Evolutionary conservation across 2,888 invertebrate species (phyloP).

Genomic region (Siphonodentalium dalli): DNA sequence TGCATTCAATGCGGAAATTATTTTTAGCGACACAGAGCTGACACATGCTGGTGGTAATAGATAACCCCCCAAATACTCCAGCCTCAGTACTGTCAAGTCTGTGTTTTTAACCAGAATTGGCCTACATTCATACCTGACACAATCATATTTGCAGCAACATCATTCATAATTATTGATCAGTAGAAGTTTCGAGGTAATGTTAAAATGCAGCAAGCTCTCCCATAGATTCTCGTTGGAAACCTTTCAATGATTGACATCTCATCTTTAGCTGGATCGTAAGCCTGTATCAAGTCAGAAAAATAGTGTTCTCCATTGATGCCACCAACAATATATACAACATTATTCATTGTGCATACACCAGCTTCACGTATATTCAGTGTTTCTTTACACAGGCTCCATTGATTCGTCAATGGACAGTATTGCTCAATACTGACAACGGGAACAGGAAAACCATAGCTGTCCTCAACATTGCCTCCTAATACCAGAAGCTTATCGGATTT

Average conservation of each 20-base stretch:
- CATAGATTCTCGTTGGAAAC: conserved; percentile 57
- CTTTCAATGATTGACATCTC: conserved; percentile 48
- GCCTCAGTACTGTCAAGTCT: not conserved
- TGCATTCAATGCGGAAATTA: too few relatives aligned
- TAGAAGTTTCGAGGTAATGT: conserved; percentile 53
- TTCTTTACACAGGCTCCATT: conserved; percentile 57
- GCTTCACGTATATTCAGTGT: conserved; percentile 59
- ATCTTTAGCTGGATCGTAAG: conserved; percentile 50
- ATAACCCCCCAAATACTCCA: not conserved
- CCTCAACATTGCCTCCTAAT: conserved; percentile 61
- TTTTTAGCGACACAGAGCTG: too few relatives aligned
- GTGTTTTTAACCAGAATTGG: not conserved
- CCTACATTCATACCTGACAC: not conserved
- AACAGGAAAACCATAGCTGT: conserved; percentile 59
- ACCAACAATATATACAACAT: conserved; percentile 59
- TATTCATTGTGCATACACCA: conserved; percentile 51
- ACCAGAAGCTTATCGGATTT: conserved; percentile 48
- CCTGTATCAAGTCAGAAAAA: conserved; percentile 57
- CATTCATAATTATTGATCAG: not conserved
- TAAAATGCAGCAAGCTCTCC: conserved; percentile 59
- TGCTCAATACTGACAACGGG: conserved; percentile 57
- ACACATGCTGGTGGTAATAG: not conserved
- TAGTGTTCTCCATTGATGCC: conserved; percentile 62
- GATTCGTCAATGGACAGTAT: conserved; percentile 44
- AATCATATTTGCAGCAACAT: not conserved